A percentile compares a stretch with the other conserved stretches of the same genome.
Evolutionary conservation across 2,888 invertebrate species (phyloP).

Genomic region (Pomacea canaliculata): DNA sequence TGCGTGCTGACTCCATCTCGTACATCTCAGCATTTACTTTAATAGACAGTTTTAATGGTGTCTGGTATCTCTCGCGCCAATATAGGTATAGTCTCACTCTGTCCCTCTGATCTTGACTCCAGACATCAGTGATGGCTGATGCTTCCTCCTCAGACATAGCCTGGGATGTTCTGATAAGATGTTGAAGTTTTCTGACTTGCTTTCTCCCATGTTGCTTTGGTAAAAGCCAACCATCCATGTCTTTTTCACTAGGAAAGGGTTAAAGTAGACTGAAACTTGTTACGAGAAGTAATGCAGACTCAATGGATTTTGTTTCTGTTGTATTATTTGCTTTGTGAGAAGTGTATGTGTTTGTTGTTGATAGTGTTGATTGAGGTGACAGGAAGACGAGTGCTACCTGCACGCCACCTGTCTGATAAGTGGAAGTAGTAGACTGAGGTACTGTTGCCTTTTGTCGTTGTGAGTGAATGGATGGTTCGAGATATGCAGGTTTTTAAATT

Average conservation of each 20-base stretch:
- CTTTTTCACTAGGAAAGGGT: not conserved
- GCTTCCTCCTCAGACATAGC: not conserved
- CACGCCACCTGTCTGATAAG: too few species aligned
- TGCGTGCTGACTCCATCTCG: constrained; percentile 29
- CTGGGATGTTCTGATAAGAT: not conserved
- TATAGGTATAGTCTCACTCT: not conserved
- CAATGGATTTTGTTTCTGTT: too few species aligned
- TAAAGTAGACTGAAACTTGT: not conserved
- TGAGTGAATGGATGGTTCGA: too few species aligned
- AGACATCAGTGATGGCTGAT: not conserved
- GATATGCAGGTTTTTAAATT: too few species aligned
- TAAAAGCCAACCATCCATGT: not conserved
- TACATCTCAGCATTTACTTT: constrained; percentile 36
- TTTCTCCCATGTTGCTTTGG: not conserved
- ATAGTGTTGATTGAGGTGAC: too few species aligned
- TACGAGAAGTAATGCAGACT: not conserved
- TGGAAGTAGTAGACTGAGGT: too few species aligned
- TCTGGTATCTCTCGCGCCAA: not conserved
- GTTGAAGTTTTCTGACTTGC: not conserved
- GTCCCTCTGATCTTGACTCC: not conserved
- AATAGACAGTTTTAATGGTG: not conserved
- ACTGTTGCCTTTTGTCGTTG: too few species aligned
- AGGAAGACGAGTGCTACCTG: too few species aligned
- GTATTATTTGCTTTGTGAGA: too few species aligned
- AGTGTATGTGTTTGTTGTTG: too few species aligned